Percentiles rank a stretch among this genome's conserved stretches.
phyloP scores from a whole-genome alignment of 1,140 invertebrate species.

The Sinella curviseta region DNA sequence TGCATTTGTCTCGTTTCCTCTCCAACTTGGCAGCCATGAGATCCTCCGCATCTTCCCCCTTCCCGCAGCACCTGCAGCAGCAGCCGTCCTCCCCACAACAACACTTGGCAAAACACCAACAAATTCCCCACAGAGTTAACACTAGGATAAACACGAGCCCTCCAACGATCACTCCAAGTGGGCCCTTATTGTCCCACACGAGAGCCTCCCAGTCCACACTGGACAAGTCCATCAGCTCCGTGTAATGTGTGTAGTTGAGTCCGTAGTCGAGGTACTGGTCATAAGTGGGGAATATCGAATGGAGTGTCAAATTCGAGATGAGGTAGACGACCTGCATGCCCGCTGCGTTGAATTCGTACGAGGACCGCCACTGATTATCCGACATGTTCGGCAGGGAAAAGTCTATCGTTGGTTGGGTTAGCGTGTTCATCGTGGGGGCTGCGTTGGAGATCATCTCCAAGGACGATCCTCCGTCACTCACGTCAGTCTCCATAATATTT shows the following conservation, averaged over 20 bases:
- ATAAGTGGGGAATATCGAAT: conserved; percentile 42
- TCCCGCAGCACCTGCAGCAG: conserved; percentile 34
- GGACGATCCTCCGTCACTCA: neutral
- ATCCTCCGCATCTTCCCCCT: conserved; percentile 30
- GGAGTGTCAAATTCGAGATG: conserved; percentile 23
- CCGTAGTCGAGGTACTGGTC: conserved; percentile 42
- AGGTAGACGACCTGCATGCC: conserved; percentile 33
- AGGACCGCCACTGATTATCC: conserved; percentile 26
- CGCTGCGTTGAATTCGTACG: conserved; percentile 23
- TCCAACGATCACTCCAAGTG: conserved; percentile 23
- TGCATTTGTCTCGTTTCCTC: conserved; percentile 42
- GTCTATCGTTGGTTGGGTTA: conserved; percentile 25
- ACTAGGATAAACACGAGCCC: conserved; percentile 26
- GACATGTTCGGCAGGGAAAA: conserved; percentile 36
- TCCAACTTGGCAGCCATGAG: conserved; percentile 33
- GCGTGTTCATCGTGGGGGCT: neutral
- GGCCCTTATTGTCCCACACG: conserved; percentile 39
- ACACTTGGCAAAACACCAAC: conserved; percentile 41
- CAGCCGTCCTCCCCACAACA: conserved; percentile 39
- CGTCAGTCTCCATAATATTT: conserved; percentile 20
- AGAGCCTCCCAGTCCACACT: conserved; percentile 26
- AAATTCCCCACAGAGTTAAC: conserved; percentile 37
- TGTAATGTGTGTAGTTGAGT: conserved; percentile 33
- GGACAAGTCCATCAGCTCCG: conserved; percentile 30
- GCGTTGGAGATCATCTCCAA: neutral